phyloP scores from a whole-genome alignment of 2,113 vertebrate species.

The Chloropsis cyanopogon region DNA sequence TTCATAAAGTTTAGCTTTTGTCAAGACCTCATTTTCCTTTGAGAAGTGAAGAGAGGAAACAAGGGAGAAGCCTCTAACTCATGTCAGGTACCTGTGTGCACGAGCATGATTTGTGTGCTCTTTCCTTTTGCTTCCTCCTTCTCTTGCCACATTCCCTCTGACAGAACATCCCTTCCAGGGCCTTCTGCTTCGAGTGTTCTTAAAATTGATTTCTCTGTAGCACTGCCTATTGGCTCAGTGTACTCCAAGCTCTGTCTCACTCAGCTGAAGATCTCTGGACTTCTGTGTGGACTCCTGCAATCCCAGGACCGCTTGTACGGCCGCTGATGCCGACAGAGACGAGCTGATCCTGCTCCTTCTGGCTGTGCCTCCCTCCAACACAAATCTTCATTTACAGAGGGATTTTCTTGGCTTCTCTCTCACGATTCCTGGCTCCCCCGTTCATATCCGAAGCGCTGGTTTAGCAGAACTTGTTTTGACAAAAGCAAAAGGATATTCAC shows the following conservation, averaged over 20 bases:
- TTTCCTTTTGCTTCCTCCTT: not conserved
- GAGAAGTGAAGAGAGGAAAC: not conserved
- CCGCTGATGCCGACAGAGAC: rapidly evolving
- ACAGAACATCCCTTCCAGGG: not conserved
- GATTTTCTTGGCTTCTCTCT: slow-evolving; percentile 28
- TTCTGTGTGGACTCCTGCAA: not conserved
- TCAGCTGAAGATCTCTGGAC: not conserved
- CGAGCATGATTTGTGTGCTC: not conserved
- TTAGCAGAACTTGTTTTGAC: slow-evolving; percentile 52
- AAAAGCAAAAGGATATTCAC: slow-evolving; percentile 35
- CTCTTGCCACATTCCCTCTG: rapidly evolving
- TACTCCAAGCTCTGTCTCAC: not conserved
- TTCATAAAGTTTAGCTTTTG: not conserved
- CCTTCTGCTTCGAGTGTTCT: not conserved
- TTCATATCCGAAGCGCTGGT: not conserved
- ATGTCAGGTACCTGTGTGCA: not conserved
- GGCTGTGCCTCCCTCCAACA: rapidly evolving
- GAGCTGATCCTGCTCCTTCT: not conserved
- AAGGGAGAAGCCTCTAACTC: not conserved
- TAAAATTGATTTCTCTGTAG: not conserved
- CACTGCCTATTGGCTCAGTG: not conserved
- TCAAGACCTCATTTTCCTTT: not conserved
- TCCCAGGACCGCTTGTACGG: rapidly evolving
- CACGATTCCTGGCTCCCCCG: not conserved
- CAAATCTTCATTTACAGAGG: not conserved